Evolutionary conservation across 2,797 vertebrate genomes (phyloP).

Genomic region (Parauchenoglanis punctatus): DNA sequence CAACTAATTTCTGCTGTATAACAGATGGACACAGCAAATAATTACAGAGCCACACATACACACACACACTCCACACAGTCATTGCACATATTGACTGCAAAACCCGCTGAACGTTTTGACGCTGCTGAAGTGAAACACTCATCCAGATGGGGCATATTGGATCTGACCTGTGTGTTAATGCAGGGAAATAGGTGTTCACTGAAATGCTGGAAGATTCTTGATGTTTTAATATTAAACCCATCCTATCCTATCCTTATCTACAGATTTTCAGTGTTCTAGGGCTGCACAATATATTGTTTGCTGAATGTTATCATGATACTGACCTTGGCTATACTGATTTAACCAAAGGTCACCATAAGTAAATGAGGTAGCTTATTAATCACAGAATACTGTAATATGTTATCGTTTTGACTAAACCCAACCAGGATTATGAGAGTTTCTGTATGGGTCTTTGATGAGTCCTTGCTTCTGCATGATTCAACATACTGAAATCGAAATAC

Average conservation of each 20-base stretch:
- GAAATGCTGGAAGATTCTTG: not conserved
- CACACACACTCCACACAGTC: not conserved
- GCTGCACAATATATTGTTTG: not conserved
- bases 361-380: not conserved
- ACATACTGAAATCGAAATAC: not conserved
- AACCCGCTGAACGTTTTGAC: not conserved
- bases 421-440: not conserved
- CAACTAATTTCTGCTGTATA: not conserved
- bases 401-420: not conserved
- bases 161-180: not conserved
- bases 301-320: not conserved
- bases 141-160: not conserved
- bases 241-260: not conserved
- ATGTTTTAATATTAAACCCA: not conserved
- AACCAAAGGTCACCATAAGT: not conserved
- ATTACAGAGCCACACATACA: slow-evolving; percentile 2
- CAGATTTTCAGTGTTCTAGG: not conserved
- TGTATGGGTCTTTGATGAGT: not conserved
- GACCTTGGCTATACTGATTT: not conserved
- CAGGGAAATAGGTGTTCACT: not conserved
- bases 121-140: slow-evolving; percentile 13
- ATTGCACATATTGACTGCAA: slow-evolving; percentile 25
- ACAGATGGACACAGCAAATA: slow-evolving; percentile 23
- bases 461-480: not conserved
- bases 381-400: not conserved